Conservation (phyloP, 2,888 invertebrate genomes). For the Dolichopus griseipennis region DNA sequence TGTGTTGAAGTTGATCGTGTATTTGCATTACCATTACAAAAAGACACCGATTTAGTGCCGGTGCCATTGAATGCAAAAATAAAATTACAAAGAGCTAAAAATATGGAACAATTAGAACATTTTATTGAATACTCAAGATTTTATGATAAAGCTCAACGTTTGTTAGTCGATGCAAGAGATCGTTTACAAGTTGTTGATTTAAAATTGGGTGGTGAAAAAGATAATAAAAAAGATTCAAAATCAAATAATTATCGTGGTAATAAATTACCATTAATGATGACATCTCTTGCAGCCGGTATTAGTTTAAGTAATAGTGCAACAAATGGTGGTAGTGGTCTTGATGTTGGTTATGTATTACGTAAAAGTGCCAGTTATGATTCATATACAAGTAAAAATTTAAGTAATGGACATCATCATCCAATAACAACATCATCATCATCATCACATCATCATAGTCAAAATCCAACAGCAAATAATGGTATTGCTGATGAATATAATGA, state of each 20-base stretch:
- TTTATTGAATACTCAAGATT: conserved; percentile 68
- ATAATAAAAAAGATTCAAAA: conserved; percentile 42
- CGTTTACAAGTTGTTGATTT: conserved; percentile 73
- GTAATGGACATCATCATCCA: conserved; percentile 36
- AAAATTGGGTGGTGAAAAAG: conserved; percentile 64
- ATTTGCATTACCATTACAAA: conserved; percentile 73
- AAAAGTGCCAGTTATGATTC: conserved; percentile 72
- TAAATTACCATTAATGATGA: conserved; percentile 39
- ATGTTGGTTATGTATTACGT: conserved; percentile 61
- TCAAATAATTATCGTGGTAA: conserved; percentile 34
- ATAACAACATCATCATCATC: conserved; percentile 34
- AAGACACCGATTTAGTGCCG: conserved; percentile 70
- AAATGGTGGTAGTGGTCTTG: conserved; percentile 22
- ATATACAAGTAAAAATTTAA: conserved; percentile 37
- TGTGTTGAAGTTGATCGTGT: conserved; percentile 76
- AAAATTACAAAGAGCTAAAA: conserved; percentile 72
- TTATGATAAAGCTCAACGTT: conserved; percentile 65
- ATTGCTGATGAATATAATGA: conserved; percentile 85
- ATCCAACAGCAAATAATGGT: conserved; percentile 45
- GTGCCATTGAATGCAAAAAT: conserved; percentile 79
- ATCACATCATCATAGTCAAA: conserved; percentile 43
- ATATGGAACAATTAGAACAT: conserved; percentile 68
- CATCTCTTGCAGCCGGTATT: conserved; percentile 38
- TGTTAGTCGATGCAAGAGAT: conserved; percentile 64
- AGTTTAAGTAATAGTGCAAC: conserved; percentile 16